phyloP scores from a whole-genome alignment of 2,888 invertebrate species.

The Sepiola atlantica region DNA sequence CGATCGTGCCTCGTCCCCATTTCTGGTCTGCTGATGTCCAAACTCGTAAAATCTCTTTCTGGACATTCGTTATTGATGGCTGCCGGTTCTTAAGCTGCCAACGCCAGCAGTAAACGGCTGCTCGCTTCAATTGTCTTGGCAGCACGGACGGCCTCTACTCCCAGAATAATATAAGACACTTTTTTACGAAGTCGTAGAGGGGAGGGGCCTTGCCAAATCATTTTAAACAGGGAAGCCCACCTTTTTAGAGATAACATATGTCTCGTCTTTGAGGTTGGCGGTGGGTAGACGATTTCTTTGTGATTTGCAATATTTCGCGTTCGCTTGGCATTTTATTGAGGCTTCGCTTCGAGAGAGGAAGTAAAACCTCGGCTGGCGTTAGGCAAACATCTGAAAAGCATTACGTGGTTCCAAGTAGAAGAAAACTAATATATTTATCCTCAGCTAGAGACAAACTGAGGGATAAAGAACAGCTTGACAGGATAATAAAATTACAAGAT shows the following conservation, averaged over 20 bases:
- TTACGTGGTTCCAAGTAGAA: background rate
- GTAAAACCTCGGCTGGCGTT: background rate
- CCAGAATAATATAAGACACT: background rate
- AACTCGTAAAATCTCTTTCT: slow-evolving; percentile 3
- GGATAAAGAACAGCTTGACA: background rate
- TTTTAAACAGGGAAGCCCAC: background rate
- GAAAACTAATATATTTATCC: background rate
- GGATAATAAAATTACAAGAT: background rate
- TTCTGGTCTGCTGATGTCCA: background rate
- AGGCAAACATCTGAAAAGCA: background rate
- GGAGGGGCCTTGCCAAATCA: background rate
- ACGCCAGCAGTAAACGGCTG: slow-evolving; percentile 1
- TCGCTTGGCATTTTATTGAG: background rate
- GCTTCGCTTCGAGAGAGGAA: background rate
- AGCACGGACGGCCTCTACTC: background rate
- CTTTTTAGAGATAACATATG: background rate
- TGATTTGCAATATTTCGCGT: slow-evolving; percentile 13
- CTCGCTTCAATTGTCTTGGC: slow-evolving; percentile 32
- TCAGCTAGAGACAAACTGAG: background rate
- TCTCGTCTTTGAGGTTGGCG: background rate
- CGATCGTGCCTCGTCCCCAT: background rate
- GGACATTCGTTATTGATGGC: slow-evolving; percentile 32
- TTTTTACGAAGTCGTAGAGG: background rate
- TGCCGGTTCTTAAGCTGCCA: slow-evolving; percentile 8
- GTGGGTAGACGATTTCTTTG: background rate